Conservation (phyloP, 2,797 vertebrate genomes). For the Coregonus ussuriensis region DNA sequence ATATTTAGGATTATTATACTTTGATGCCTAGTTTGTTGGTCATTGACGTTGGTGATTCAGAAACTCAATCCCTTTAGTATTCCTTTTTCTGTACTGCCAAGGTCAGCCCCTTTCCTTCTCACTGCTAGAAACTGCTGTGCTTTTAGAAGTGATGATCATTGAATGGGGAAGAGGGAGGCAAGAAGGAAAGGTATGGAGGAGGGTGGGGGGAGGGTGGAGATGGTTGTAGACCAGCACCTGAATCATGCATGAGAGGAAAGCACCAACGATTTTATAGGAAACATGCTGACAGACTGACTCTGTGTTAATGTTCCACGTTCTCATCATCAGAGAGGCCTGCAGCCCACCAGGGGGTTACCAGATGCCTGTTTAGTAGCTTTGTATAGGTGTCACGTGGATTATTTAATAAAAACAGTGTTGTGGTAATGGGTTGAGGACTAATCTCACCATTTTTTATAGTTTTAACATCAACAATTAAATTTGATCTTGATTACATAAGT, state of each 20-base stretch:
- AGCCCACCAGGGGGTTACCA: background rate
- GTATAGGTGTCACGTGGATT: background rate
- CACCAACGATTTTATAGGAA: slow-evolving; percentile 27
- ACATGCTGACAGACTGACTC: slow-evolving; percentile 27
- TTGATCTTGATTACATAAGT: no score
- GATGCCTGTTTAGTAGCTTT: background rate
- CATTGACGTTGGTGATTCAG: background rate
- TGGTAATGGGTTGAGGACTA: no score
- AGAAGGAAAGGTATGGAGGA: slow-evolving; percentile 8
- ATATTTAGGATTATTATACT: background rate
- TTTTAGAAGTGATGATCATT: slow-evolving; percentile 35
- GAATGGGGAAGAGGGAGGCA: slow-evolving; percentile 8
- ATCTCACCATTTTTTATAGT: background rate
- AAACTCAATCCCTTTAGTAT: background rate
- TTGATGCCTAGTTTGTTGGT: background rate
- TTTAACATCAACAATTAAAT: background rate
- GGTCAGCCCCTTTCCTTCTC: background rate
- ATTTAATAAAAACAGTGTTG: background rate
- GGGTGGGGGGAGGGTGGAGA: slow-evolving; percentile 10
- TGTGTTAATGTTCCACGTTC: slow-evolving; percentile 44
- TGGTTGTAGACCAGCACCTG: slow-evolving; percentile 34
- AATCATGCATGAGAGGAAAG: slow-evolving; percentile 59
- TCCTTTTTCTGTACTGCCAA: background rate
- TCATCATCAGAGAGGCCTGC: slow-evolving; percentile 28
- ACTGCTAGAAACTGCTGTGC: slow-evolving; percentile 1